Evolutionary conservation across 2,888 invertebrate genomes (phyloP).

Genomic region (Papilio protenor): DNA sequence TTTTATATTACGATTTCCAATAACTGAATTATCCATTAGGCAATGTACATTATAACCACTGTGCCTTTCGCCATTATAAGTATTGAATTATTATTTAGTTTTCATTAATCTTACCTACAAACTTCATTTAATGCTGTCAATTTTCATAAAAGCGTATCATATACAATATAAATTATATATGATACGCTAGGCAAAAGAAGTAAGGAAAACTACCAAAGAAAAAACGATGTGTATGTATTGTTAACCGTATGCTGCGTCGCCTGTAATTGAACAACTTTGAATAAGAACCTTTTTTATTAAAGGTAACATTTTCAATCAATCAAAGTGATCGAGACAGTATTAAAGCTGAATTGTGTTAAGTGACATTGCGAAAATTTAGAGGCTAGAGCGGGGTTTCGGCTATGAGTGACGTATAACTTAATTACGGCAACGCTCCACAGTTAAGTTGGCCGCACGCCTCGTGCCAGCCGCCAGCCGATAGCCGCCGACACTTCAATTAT

Average conservation of each 20-base stretch:
- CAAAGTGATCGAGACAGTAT: slow-evolving; percentile 8
- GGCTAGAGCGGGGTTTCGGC: slow-evolving; percentile 79
- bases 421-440: slow-evolving; percentile 78
- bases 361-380: slow-evolving; percentile 76
- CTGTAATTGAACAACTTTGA: slow-evolving; percentile 2
- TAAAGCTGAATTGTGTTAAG: slow-evolving; percentile 53
- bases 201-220: too few species aligned
- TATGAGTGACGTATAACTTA: slow-evolving; percentile 81
- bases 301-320: slow-evolving; percentile 33
- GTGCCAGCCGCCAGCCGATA: slow-evolving; percentile 55
- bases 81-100: too few species aligned
- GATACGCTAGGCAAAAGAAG: too few species aligned
- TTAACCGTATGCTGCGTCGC: neutral
- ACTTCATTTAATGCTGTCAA: too few species aligned
- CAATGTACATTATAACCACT: too few species aligned
- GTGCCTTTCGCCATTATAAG: too few species aligned
- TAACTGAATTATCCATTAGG: too few species aligned
- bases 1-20: too few species aligned
- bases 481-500: slow-evolving; percentile 74
- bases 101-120: too few species aligned
- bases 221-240: neutral
- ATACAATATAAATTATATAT: too few species aligned
- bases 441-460: slow-evolving; percentile 67
- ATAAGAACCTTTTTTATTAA: slow-evolving; percentile 3
- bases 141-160: too few species aligned